Conservation (phyloP, 2,113 vertebrate species). For the Meriones unguiculatus region DNA sequence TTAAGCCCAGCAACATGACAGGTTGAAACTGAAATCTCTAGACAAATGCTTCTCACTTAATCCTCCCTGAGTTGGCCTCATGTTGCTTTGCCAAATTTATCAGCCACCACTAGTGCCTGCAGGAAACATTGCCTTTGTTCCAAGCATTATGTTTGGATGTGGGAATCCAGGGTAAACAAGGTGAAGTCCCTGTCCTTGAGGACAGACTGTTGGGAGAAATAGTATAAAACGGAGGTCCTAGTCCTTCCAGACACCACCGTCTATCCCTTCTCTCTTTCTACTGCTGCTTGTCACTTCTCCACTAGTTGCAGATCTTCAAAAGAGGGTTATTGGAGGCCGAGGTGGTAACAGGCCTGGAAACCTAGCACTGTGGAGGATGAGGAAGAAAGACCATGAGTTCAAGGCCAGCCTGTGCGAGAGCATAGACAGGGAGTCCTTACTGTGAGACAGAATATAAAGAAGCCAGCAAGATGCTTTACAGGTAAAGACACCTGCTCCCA, state of each 20-base stretch:
- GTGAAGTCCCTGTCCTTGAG: conserved; percentile 39
- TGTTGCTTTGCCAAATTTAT: not conserved
- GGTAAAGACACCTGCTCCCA: not conserved
- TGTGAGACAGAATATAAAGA: not conserved
- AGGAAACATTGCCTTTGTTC: not conserved
- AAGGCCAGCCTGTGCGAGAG: not conserved
- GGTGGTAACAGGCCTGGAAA: not conserved
- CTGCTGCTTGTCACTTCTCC: not conserved
- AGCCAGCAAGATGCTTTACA: not conserved
- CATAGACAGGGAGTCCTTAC: not conserved
- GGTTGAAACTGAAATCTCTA: conserved; percentile 71
- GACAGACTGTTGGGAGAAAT: not conserved
- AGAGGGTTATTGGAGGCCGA: not conserved
- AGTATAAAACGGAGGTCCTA: not conserved
- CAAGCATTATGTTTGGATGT: not conserved
- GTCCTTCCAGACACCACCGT: not conserved
- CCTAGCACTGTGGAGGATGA: not conserved
- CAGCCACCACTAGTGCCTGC: conserved; percentile 5
- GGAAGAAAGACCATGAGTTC: not conserved
- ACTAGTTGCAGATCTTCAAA: not conserved
- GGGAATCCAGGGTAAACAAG: conserved; percentile 30
- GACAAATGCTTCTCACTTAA: conserved; percentile 72
- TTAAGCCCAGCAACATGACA: conserved; percentile 41
- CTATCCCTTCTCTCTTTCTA: not conserved
- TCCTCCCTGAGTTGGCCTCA: conserved; percentile 52